A percentile compares a stretch with the other conserved stretches of the same genome.
These are phyloP conservation scores for Dexiosoma caninum DNA, from an alignment of 2,888 invertebrate species.

Conservation along the genomic window DNA sequence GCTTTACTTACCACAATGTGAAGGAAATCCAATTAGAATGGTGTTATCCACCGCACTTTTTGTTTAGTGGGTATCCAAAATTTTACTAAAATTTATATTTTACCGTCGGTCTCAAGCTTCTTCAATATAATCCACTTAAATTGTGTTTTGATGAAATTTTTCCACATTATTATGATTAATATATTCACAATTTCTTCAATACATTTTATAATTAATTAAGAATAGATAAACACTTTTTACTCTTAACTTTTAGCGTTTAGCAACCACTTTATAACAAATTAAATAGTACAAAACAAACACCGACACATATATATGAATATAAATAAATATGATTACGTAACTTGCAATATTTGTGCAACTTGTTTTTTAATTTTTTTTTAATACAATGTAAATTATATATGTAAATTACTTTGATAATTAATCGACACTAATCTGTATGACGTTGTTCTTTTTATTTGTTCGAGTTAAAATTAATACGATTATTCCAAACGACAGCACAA, in stretches of 20 bases:
- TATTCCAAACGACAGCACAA: constrained; percentile 1
- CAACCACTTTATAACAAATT: constrained; percentile 10
- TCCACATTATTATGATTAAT: neutral
- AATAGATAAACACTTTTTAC: neutral
- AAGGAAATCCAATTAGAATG: constrained; percentile 34
- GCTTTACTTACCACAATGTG: constrained; percentile 33
- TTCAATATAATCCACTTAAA: neutral
- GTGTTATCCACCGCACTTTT: neutral
- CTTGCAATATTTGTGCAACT: neutral
- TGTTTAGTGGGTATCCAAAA: neutral
- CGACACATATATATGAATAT: too few relatives aligned
- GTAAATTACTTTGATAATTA: neutral
- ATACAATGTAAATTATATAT: too few relatives aligned
- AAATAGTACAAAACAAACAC: too few relatives aligned
- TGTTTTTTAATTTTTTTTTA: neutral
- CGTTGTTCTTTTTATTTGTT: neutral
- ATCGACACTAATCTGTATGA: constrained; percentile 1
- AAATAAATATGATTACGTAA: constrained; percentile 2
- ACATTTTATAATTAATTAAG: neutral
- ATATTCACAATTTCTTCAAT: neutral
- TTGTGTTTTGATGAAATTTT: neutral
- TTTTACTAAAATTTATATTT: neutral
- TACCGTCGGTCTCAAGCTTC: constrained; percentile 17
- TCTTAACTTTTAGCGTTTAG: constrained; percentile 13
- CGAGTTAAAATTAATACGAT: too few relatives aligned